Base-by-base conservation (phyloP, 30 jellyfish, hydroid and myxozoan genomes). In the Aurelia aurita region DNA sequence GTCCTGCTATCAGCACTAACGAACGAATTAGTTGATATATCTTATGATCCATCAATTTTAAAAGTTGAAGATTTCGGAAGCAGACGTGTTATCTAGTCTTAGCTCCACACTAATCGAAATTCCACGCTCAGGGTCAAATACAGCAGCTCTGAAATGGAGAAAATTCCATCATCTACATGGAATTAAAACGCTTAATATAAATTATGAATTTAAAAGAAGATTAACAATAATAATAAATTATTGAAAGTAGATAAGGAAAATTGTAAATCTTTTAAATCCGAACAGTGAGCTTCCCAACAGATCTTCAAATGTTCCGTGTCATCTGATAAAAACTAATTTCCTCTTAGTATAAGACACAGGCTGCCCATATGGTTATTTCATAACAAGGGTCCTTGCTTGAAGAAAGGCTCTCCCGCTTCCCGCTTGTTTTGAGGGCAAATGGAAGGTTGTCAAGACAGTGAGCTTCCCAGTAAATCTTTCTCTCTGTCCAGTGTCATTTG, bases 121-220 rank as follows among this genome's bases (percentile, higher is more conserved):
- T 69, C 65, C 81, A 16, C 57, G 21, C 46, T 22, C 35, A n/a
- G 39, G 86, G 86, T 74, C 86, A 74, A 53, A 31, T 59, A 27
- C 29, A 55, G 27, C 74, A 74, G 31, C 9, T 22, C 22, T 29
- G 45, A 4, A 15, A 74, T 57, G 75, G 62, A 54, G 31, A 31
- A 57, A 74, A 44, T 53, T 27, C 86, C 86, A 74, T 72, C 86
- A 27, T 74, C 39, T 57, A 46, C n/a, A 57, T 21, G 86, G 86
- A 74, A 34, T 57, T 53, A 39, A 22, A 49, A 55, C 62, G 75
- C 58, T 74, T 35, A 74, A 31, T 49, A 49, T 49, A 46, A 72
- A 72, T 72, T 21, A 72, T 72, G 85, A 51, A 72, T 39, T 72
- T 46, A 53, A 51, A 21, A 54, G 72, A 61, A 25, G 85, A 47